A percentile compares a stretch with the other conserved stretches of the same genome.
phyloP scores from a whole-genome alignment of 2,797 vertebrate species.

The Choloepus didactylus region DNA sequence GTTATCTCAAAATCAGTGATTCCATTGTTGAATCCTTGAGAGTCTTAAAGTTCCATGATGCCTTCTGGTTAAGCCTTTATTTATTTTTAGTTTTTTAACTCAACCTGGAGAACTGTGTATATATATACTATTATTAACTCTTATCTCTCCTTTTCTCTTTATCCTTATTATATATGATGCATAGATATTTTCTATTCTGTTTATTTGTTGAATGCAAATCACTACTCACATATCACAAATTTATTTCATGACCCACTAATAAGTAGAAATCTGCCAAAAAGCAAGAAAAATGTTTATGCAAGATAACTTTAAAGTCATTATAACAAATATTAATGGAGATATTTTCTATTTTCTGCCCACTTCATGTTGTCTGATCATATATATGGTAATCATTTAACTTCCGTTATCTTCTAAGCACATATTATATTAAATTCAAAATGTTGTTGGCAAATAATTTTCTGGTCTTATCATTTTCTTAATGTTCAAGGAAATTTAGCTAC shows the following conservation, averaged over 20 bases:
- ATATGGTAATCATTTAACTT: background rate
- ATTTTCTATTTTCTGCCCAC: background rate
- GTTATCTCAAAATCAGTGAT: background rate
- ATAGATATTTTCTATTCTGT: background rate
- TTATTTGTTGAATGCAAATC: background rate
- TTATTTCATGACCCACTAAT: background rate
- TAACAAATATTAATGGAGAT: background rate
- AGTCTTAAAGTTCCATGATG: background rate
- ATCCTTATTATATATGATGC: background rate
- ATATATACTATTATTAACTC: background rate
- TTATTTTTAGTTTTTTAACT: constrained; percentile 21
- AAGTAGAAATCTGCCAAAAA: background rate
- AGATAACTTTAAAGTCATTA: background rate
- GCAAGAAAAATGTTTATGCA: background rate
- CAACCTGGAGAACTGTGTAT: background rate
- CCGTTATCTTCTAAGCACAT: background rate
- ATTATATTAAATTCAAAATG: background rate
- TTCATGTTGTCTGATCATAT: background rate
- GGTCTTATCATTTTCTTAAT: background rate
- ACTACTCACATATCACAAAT: background rate
- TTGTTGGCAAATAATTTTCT: background rate
- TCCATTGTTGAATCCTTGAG: background rate
- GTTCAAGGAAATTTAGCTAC: background rate
- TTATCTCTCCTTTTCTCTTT: background rate
- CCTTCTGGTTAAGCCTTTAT: constrained; percentile 4